These are phyloP conservation scores for Drosophila falleni DNA, from an alignment of 2,888 invertebrate genomes.

Conservation along the genomic window DNA sequence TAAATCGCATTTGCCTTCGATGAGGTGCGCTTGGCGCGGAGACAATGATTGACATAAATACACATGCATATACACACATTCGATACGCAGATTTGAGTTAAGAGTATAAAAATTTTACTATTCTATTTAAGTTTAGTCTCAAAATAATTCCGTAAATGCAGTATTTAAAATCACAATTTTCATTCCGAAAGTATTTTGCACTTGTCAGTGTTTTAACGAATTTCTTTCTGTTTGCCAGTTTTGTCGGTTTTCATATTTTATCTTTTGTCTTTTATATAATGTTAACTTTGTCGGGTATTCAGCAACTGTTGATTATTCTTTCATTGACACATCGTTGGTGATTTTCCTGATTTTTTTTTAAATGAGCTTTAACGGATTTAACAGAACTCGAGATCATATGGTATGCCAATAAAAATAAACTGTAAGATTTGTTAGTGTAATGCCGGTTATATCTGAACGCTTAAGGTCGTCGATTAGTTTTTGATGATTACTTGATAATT, in stretches of 20 bases:
- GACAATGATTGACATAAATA: slow-evolving; percentile 61
- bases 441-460: slow-evolving; percentile 36
- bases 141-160: slow-evolving; percentile 66
- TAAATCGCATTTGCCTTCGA: slow-evolving; percentile 55
- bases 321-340: slow-evolving; percentile 42
- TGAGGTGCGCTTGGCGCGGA: slow-evolving; percentile 63
- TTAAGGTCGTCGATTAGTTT: slow-evolving; percentile 41
- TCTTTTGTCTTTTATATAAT: slow-evolving; percentile 8
- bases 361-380: slow-evolving; percentile 58
- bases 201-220: slow-evolving; percentile 51
- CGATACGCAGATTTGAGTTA: slow-evolving; percentile 35
- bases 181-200: slow-evolving; percentile 63
- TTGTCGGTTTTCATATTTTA: slow-evolving; percentile 10
- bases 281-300: slow-evolving; percentile 22
- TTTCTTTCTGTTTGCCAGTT: slow-evolving; percentile 26
- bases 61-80: slow-evolving; percentile 48
- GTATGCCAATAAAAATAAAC: slow-evolving; percentile 65
- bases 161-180: slow-evolving; percentile 70
- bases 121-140: slow-evolving; percentile 68
- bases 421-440: slow-evolving; percentile 41
- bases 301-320: slow-evolving; percentile 44
- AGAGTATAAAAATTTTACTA: slow-evolving; percentile 62
- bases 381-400: slow-evolving; percentile 74
- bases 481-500: slow-evolving; percentile 29
- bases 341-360: slow-evolving; percentile 63